Base-by-base conservation (phyloP, 2,888 invertebrate species). In the Hoplodrina ambigua region DNA sequence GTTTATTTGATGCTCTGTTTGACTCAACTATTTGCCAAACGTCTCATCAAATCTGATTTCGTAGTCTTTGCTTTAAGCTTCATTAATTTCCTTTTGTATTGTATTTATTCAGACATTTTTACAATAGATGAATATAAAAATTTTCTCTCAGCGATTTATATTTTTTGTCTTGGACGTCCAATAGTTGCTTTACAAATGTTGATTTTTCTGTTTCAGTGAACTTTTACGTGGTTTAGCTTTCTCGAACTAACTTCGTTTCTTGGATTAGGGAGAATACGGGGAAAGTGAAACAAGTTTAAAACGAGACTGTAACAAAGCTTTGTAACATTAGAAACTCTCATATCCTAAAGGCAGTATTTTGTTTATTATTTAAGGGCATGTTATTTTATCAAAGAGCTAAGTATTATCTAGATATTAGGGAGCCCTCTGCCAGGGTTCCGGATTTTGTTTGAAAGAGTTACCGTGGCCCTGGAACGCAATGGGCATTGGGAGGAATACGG, bases 301-400 rank as follows among this genome's bases (percentile, higher is more conserved):
- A 10, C 13, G 55, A 5, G n/a, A 49, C 20, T 19, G 19, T 11
- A 57, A 17, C 37, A 50, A 64, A 58, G 19, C 50, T 41, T 11
- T 11, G 41, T 41, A 37, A 13, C 13, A 13, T 13, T 13, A 46
- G 13, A 49, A n/a, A 2, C 11, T 17, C n/a, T 3, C 25, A 41
- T 15, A 13, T 25, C 11, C 17, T n/a, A 8, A 46, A 20, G 58
- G 37, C 41, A 33, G 19, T 49, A 5, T 69, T 61, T 61, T 53
- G 69, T 69, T 69, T 50, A 61, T 49, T 67, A 25, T 54, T 44
- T 13, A 46, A 54, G 33, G n/a, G n/a, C n/a, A n/a, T n/a, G n/a
- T n/a, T 53, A 59, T 69, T 53, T 46, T 55, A 20, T 37, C 37
- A 37, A 37, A 37, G 37, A 8, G 37, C 37, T 37, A 37, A 37